Evolutionary conservation across 2,113 vertebrate genomes (phyloP).

Genomic region (Xenopus tropicalis): UCB_Xtro_10.0 CM004447.2:14504501-14505000

Average conservation of each 20-base stretch:
- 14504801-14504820: constrained; percentile 51
- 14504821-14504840: constrained; percentile 34
- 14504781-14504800: constrained; percentile 48
- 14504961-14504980: too few relatives aligned
- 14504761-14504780: constrained; percentile 41
- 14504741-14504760: constrained; percentile 68
- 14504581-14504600: constrained; percentile 45
- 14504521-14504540: too few relatives aligned
- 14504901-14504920: constrained; percentile 15
- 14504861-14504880: constrained; percentile 32
- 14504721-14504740: constrained; percentile 65
- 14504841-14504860: constrained; percentile 37
- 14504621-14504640: constrained; percentile 58
- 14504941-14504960: too few relatives aligned
- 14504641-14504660: constrained; percentile 57
- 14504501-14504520: too few relatives aligned
- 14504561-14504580: too few relatives aligned
- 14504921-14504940: background rate
- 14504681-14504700: constrained; percentile 76
- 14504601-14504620: constrained; percentile 59
- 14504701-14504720: constrained; percentile 65
- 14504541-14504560: too few relatives aligned
- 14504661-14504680: constrained; percentile 56
- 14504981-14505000: too few relatives aligned
- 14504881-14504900: constrained; percentile 10